Conservation (phyloP, 2,113 vertebrate species). For the Gila orcuttii region DNA sequence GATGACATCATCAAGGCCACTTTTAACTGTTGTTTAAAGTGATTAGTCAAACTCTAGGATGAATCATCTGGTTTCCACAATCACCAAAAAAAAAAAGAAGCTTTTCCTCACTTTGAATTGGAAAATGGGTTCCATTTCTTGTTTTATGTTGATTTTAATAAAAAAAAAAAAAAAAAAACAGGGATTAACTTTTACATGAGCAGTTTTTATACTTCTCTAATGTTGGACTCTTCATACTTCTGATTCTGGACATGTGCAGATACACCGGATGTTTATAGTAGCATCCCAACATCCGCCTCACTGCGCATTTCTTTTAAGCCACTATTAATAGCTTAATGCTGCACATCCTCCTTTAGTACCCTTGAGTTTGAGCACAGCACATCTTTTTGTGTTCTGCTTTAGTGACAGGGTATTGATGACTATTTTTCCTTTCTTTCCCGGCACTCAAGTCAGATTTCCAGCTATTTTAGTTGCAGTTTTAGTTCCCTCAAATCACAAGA, state of each 20-base stretch:
- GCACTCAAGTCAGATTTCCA: slow-evolving; percentile 18
- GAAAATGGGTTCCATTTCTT: background rate
- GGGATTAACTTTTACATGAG: too few relatives aligned
- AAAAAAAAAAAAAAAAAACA: background rate
- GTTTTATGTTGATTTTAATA: background rate
- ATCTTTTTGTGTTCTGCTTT: slow-evolving; percentile 35
- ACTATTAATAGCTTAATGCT: slow-evolving; percentile 44
- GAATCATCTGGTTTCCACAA: too few relatives aligned
- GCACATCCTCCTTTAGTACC: slow-evolving; percentile 38
- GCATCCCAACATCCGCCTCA: background rate
- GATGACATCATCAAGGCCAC: background rate
- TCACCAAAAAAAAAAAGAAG: background rate
- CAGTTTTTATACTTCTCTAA: background rate
- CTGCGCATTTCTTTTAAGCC: background rate
- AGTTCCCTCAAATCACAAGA: slow-evolving; percentile 5
- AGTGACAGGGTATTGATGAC: slow-evolving; percentile 13
- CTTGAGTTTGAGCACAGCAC: slow-evolving; percentile 33
- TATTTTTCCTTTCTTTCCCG: slow-evolving; percentile 45
- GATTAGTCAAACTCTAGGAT: too few relatives aligned
- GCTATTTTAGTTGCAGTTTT: slow-evolving; percentile 21
- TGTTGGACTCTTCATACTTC: background rate
- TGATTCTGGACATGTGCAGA: background rate
- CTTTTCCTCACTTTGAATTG: background rate
- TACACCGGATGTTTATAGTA: slow-evolving; percentile 43
- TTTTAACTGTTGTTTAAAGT: too few relatives aligned